Evolutionary conservation across 2,113 vertebrate species (phyloP).

Genomic region (Jaculus jaculus): DNA sequence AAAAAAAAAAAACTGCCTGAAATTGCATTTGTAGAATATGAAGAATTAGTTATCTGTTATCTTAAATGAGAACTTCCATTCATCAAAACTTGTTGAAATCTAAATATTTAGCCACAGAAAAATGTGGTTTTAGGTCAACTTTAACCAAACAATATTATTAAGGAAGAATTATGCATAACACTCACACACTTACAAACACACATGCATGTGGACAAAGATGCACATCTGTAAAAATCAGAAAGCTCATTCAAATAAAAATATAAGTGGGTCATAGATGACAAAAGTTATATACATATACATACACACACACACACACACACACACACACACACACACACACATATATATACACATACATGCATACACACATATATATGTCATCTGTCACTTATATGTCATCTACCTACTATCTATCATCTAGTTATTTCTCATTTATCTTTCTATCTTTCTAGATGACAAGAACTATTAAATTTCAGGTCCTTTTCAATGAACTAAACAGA

Average conservation of each 20-base stretch:
- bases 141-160: constrained; percentile 12
- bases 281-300: neutral
- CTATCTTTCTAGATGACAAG: neutral
- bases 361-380: too few species aligned
- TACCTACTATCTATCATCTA: neutral
- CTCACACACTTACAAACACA: too few species aligned
- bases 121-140: constrained; percentile 4
- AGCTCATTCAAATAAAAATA: constrained; percentile 3
- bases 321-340: too few species aligned
- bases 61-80: constrained; percentile 8
- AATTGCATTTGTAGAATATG: neutral
- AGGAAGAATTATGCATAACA: neutral
- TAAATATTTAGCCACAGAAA: neutral
- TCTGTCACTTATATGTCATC: too few species aligned
- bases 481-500: neutral
- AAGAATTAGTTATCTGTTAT: neutral
- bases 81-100: constrained; percentile 5
- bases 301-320: too few species aligned
- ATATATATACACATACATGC: too few species aligned
- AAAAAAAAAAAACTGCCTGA: neutral
- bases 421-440: neutral
- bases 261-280: neutral
- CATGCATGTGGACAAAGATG: too few species aligned
- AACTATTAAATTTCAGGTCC: neutral
- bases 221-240: constrained; percentile 6